Conservation (phyloP, 1,140 invertebrate genomes). For the Aphelinus atriplicis region DNA sequence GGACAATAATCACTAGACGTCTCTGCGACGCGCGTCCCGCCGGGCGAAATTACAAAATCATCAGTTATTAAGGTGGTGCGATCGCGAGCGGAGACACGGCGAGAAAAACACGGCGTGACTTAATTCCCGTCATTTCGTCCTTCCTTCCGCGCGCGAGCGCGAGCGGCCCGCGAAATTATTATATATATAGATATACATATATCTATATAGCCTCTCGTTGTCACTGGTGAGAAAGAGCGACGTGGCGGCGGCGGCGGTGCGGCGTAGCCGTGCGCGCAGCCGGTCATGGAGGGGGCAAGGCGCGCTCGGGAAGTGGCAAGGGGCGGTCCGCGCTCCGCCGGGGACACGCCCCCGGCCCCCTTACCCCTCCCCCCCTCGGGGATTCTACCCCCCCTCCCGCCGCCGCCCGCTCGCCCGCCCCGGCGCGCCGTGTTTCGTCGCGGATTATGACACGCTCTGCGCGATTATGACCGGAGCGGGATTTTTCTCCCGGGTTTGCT, state of each 20-base stretch:
- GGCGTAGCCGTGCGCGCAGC: neutral
- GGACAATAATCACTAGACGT: no score
- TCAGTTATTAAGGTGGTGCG: neutral
- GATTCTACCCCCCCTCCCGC: neutral
- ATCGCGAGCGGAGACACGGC: neutral
- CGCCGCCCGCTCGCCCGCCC: neutral
- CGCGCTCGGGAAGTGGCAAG: neutral
- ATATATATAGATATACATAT: no score
- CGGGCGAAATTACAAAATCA: conserved; percentile 7
- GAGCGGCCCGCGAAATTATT: conserved; percentile 8
- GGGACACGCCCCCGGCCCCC: conserved; percentile 8
- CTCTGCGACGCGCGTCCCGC: neutral
- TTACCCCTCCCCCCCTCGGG: no score
- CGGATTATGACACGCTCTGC: conserved; percentile 67
- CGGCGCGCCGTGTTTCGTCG: conserved; percentile 59
- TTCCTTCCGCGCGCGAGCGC: neutral
- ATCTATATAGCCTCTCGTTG: neutral
- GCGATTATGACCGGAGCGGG: conserved; percentile 63
- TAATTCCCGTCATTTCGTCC: conserved; percentile 6
- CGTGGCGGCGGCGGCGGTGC: neutral
- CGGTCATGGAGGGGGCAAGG: neutral
- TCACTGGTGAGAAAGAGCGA: no score
- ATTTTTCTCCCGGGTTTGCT: conserved; percentile 34
- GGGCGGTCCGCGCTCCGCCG: neutral
- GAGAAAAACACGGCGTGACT: conserved; percentile 20